Conservation (phyloP, 2,113 vertebrate species). For the Cyanistes caeruleus region DNA sequence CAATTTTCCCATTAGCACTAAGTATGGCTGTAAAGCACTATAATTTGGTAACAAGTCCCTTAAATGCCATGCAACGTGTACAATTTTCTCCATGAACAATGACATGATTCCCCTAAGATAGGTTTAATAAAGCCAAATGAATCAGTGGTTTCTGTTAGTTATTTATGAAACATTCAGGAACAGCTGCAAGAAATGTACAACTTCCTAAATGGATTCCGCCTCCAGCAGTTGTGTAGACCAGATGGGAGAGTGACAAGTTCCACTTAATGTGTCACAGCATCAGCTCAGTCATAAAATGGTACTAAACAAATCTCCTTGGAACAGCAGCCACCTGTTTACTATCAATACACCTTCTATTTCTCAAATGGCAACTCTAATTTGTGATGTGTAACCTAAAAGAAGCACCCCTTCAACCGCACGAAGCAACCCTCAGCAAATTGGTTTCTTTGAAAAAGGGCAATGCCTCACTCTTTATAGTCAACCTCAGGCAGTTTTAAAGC, state of each 20-base stretch:
- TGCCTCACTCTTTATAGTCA: constrained; percentile 33
- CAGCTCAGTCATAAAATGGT: constrained; percentile 65
- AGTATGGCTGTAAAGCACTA: constrained; percentile 36
- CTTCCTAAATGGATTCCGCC: constrained; percentile 65
- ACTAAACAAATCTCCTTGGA: constrained; percentile 67
- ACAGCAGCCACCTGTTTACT: constrained; percentile 75
- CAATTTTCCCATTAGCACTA: constrained; percentile 59
- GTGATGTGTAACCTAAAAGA: constrained; percentile 46
- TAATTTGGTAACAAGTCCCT: constrained; percentile 62
- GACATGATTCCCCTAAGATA: constrained; percentile 56
- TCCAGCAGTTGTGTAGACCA: constrained; percentile 75
- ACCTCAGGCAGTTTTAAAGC: constrained; percentile 52
- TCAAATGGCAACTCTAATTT: constrained; percentile 54
- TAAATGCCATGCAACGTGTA: constrained; percentile 22
- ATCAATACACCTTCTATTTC: constrained; percentile 67
- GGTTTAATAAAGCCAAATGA: constrained; percentile 69
- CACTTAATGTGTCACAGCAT: constrained; percentile 72
- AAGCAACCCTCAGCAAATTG: constrained; percentile 25
- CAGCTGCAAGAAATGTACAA: constrained; percentile 56
- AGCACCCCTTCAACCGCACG: not conserved
- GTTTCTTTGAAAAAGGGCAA: constrained; percentile 13
- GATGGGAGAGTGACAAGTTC: constrained; percentile 74
- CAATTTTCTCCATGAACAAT: constrained; percentile 64
- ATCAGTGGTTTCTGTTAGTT: constrained; percentile 57
- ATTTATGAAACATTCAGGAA: constrained; percentile 69